phyloP scores from a whole-genome alignment of 2,888 invertebrate species.

The Agrypnus murinus region DNA sequence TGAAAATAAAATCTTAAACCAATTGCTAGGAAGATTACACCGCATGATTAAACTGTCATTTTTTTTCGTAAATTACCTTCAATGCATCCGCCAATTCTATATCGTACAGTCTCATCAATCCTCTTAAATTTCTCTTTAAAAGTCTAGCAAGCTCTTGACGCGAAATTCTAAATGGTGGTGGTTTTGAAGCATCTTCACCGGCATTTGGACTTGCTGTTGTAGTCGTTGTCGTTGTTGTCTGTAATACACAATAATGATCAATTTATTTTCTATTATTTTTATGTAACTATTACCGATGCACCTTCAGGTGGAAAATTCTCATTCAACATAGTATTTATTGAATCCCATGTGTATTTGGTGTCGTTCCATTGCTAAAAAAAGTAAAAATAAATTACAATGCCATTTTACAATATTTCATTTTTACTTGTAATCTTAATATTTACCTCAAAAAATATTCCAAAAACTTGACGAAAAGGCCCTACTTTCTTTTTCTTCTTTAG shows the following conservation, averaged over 20 bases:
- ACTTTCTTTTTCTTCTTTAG: constrained; percentile 29
- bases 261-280: neutral
- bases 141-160: constrained; percentile 69
- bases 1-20: no score
- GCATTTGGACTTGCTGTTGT: constrained; percentile 58
- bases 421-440: no score
- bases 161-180: constrained; percentile 69
- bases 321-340: constrained; percentile 69
- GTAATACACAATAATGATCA: constrained; percentile 5
- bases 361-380: constrained; percentile 71
- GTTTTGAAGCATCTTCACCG: constrained; percentile 66
- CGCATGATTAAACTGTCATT: neutral
- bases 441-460: constrained; percentile 68
- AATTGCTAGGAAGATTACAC: no score
- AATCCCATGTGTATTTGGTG: constrained; percentile 71
- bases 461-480: constrained; percentile 65
- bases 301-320: constrained; percentile 69
- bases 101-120: constrained; percentile 72
- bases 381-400: no score
- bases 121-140: constrained; percentile 71
- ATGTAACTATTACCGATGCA: constrained; percentile 61
- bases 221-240: constrained; percentile 60
- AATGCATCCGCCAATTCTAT: constrained; percentile 73
- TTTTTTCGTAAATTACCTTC: constrained; percentile 64
- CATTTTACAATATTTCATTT: no score